These are phyloP conservation scores for Micromussa lordhowensis DNA, from an alignment of 92 coral and sea anemone genomes.

Conservation along the genomic window DNA sequence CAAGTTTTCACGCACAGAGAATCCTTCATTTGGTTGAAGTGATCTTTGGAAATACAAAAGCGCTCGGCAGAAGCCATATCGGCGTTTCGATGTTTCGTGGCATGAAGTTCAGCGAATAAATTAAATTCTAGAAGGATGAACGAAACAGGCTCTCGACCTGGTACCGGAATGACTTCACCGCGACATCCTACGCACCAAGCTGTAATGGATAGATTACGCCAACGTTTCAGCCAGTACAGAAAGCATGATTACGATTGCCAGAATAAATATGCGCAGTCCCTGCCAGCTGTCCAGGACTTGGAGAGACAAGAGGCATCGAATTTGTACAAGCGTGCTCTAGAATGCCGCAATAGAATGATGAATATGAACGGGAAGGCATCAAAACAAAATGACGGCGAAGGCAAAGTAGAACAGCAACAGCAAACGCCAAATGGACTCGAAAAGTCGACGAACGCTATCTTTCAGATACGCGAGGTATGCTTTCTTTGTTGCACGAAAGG, in stretches of 20 bases:
- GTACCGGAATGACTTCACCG: slow-evolving; percentile 85
- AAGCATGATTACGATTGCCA: slow-evolving; percentile 84
- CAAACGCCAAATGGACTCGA: slow-evolving; percentile 82
- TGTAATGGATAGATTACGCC: slow-evolving; percentile 89
- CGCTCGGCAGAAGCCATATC: not conserved
- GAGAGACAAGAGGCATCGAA: slow-evolving; percentile 80
- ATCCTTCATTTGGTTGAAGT: slow-evolving; percentile 5
- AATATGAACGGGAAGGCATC: slow-evolving; percentile 70
- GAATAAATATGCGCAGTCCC: slow-evolving; percentile 82
- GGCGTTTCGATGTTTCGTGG: not conserved
- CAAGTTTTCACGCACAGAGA: slow-evolving; percentile 9
- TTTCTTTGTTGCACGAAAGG: slow-evolving; percentile 23
- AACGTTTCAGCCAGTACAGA: slow-evolving; percentile 85
- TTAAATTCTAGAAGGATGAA: slow-evolving; percentile 58
- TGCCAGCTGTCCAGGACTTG: slow-evolving; percentile 76
- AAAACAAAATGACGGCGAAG: slow-evolving; percentile 73
- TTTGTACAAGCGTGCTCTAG: slow-evolving; percentile 81
- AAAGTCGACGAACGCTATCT: slow-evolving; percentile 79
- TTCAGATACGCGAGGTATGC: slow-evolving; percentile 75
- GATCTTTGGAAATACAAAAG: not conserved
- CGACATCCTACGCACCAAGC: slow-evolving; percentile 75
- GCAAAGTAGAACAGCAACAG: slow-evolving; percentile 74
- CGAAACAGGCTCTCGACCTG: slow-evolving; percentile 77
- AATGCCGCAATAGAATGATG: slow-evolving; percentile 74
- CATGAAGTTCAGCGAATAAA: not conserved